A percentile compares a stretch with the other conserved stretches of the same genome.
Conservation (phyloP, 37 sponge, comb jelly and placozoan genomes). For the Mnemiopsis leidyi region DNA sequence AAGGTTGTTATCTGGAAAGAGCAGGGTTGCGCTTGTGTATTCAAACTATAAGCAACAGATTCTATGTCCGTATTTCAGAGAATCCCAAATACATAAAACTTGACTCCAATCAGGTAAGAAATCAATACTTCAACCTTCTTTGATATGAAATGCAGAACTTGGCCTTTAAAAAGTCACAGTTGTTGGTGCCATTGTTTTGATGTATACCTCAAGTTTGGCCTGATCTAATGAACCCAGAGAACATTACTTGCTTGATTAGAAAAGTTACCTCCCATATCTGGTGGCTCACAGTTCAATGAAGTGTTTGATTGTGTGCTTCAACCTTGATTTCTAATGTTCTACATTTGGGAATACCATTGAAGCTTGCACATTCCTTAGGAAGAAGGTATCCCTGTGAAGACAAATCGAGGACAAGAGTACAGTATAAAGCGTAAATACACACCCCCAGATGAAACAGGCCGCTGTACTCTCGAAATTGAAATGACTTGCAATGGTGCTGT, state of each 20-base stretch:
- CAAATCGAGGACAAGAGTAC: neutral
- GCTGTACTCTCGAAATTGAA: neutral
- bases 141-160: too few relatives aligned
- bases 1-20: neutral
- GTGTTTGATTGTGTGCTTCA: too few relatives aligned
- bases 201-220: too few relatives aligned
- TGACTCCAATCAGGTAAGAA: neutral
- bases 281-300: too few relatives aligned
- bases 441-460: conserved; percentile 7
- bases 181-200: too few relatives aligned
- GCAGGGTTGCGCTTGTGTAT: neutral
- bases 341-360: too few relatives aligned
- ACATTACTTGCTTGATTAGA: too few relatives aligned
- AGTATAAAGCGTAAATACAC: neutral
- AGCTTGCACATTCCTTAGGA: neutral
- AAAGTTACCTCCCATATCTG: neutral
- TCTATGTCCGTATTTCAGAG: neutral
- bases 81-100: neutral
- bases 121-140: too few relatives aligned
- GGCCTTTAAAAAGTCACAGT: too few relatives aligned
- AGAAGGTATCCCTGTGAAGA: neutral
- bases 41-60: conserved; percentile 33
- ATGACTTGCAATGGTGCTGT: neutral
- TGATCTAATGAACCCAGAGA: too few relatives aligned
- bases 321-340: too few relatives aligned